Percentiles rank a stretch among this genome's conserved stretches.
phyloP scores from a whole-genome alignment of 2,888 invertebrate genomes.

The Branchipolynoe longqiensis region DNA sequence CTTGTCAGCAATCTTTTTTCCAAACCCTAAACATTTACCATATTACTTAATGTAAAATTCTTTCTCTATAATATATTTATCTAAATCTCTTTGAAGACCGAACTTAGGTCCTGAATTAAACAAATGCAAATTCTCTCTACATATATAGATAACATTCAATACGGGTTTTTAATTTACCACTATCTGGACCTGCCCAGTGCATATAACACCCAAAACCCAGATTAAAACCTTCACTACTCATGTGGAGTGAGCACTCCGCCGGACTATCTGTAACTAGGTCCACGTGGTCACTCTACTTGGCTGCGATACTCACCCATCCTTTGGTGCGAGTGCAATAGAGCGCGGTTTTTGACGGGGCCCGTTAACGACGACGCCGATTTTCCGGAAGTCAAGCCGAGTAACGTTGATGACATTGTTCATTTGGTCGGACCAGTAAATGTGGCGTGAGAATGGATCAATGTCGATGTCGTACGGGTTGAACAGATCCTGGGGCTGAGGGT shows the following conservation, averaged over 20 bases:
- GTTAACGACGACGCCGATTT: slow-evolving; percentile 86
- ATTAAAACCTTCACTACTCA: background rate
- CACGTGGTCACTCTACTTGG: background rate
- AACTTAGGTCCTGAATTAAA: too few relatives aligned
- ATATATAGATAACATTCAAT: background rate
- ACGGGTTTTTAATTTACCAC: background rate
- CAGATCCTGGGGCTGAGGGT: slow-evolving; percentile 66
- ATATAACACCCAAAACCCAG: too few relatives aligned
- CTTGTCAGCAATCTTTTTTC: background rate
- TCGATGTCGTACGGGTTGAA: slow-evolving; percentile 89
- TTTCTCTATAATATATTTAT: too few relatives aligned
- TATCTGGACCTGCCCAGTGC: too few relatives aligned
- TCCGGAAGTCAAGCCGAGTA: slow-evolving; percentile 86
- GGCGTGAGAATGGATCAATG: slow-evolving; percentile 90
- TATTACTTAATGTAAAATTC: too few relatives aligned
- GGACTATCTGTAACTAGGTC: background rate
- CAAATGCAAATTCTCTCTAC: background rate
- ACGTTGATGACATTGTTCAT: slow-evolving; percentile 93
- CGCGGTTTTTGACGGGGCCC: slow-evolving; percentile 91
- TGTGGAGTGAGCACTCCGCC: background rate
- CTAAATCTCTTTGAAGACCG: too few relatives aligned
- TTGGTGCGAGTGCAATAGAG: slow-evolving; percentile 91
- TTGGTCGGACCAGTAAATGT: slow-evolving; percentile 94
- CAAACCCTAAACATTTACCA: background rate
- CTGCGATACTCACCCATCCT: slow-evolving; percentile 87